A percentile compares a stretch with the other conserved stretches of the same genome.
Conservation (phyloP, 2,888 invertebrate genomes). For the Platerodrilus igneus region DNA sequence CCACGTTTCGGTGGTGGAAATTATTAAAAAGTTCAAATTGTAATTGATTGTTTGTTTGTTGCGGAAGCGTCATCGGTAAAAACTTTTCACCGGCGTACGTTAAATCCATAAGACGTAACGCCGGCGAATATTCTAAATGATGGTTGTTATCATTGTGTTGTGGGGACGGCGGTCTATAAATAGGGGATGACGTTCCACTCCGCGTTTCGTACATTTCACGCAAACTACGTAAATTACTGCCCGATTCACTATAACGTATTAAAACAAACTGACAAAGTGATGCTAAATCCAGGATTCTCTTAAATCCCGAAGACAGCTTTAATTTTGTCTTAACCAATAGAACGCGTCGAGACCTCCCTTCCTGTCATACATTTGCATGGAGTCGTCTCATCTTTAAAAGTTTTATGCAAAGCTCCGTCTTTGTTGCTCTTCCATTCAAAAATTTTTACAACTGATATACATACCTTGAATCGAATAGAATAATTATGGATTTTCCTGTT, state of each 20-base stretch:
- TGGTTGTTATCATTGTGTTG: slow-evolving; percentile 37
- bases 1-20: slow-evolving; percentile 14
- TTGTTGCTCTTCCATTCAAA: slow-evolving; percentile 14
- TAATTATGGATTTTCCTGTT: slow-evolving; percentile 13
- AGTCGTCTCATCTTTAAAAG: slow-evolving; percentile 25
- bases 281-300: slow-evolving; percentile 29
- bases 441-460: slow-evolving; percentile 13
- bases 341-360: slow-evolving; percentile 19
- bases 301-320: slow-evolving; percentile 28
- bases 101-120: slow-evolving; percentile 44
- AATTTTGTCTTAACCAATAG: slow-evolving; percentile 26
- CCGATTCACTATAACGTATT: too few species aligned
- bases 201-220: slow-evolving; percentile 44
- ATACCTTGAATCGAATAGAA: slow-evolving; percentile 6
- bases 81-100: slow-evolving; percentile 43
- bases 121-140: slow-evolving; percentile 39
- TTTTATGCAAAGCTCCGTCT: slow-evolving; percentile 22
- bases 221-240: slow-evolving; percentile 8
- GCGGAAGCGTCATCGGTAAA: slow-evolving; percentile 24
- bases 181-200: slow-evolving; percentile 39
- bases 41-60: slow-evolving; percentile 19
- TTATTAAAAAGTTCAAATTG: slow-evolving; percentile 14
- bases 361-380: slow-evolving; percentile 24
- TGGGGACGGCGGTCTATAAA: slow-evolving; percentile 37
- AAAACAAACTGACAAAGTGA: too few species aligned